phyloP scores from a whole-genome alignment of 2,113 vertebrate species.

The Gnathonemus longibarbis region DNA sequence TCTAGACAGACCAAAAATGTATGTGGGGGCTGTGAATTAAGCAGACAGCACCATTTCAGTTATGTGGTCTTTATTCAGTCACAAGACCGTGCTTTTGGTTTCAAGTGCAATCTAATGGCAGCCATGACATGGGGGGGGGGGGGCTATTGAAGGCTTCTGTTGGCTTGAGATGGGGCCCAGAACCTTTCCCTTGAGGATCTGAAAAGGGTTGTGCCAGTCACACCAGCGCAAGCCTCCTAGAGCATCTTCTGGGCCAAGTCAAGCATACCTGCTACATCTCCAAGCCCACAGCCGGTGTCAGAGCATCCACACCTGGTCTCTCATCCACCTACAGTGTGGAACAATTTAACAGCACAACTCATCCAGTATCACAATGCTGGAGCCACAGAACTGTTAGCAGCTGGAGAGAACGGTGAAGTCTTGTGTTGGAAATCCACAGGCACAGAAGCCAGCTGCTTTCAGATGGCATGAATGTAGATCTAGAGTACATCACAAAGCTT shows the following conservation, averaged over 20 bases:
- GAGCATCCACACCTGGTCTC: neutral
- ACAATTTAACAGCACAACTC: neutral
- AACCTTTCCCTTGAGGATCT: neutral
- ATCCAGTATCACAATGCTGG: neutral
- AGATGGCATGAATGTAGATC: conserved; percentile 16
- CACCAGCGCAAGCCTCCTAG: neutral
- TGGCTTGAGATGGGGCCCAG: neutral
- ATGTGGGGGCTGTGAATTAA: neutral
- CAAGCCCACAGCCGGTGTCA: neutral
- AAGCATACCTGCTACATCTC: neutral
- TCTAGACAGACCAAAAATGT: neutral
- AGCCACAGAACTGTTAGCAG: conserved; percentile 5
- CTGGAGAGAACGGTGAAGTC: neutral
- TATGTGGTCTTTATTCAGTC: neutral
- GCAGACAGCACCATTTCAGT: neutral
- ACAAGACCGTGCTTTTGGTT: neutral
- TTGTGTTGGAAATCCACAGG: conserved; percentile 7
- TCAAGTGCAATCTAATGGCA: neutral
- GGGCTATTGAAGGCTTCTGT: neutral
- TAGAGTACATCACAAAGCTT: neutral
- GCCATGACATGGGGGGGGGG: neutral
- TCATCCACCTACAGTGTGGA: neutral
- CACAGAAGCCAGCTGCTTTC: neutral
- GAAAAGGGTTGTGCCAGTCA: neutral
- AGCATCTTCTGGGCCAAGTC: neutral